Conservation (phyloP, 2,888 invertebrate species). For the Hylaea fasciaria region DNA sequence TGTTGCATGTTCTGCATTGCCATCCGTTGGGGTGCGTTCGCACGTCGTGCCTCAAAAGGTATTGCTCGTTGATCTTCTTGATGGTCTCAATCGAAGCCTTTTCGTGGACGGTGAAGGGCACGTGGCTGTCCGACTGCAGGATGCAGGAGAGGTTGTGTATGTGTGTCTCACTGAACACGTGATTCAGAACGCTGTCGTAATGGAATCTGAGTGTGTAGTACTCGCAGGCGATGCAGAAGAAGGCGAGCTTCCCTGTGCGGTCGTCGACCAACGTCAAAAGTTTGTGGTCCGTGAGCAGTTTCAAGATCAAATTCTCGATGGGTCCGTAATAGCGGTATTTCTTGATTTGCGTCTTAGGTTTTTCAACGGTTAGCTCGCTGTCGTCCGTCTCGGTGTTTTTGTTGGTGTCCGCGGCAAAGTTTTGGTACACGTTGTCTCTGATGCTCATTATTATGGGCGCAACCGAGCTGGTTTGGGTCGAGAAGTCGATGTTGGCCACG, state of each 20-base stretch:
- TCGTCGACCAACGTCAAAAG: conserved; percentile 74
- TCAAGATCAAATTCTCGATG: conserved; percentile 70
- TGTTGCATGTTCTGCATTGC: conserved; percentile 67
- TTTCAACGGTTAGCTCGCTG: conserved; percentile 66
- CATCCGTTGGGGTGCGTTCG: conserved; percentile 52
- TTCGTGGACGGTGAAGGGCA: conserved; percentile 61
- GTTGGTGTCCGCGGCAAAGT: conserved; percentile 73
- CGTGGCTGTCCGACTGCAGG: conserved; percentile 70
- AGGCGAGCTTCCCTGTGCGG: conserved; percentile 77
- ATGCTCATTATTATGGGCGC: conserved; percentile 82
- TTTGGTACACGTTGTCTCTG: conserved; percentile 79
- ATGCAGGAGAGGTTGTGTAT: conserved; percentile 74
- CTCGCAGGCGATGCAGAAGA: conserved; percentile 79
- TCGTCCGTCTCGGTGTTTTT: conserved; percentile 78
- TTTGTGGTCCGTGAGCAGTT: conserved; percentile 71
- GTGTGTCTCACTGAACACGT: conserved; percentile 77
- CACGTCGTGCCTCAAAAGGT: conserved; percentile 65
- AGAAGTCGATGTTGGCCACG: conserved; percentile 66
- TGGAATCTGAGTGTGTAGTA: conserved; percentile 78
- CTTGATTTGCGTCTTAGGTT: conserved; percentile 71
- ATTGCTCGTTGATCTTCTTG: conserved; percentile 71
- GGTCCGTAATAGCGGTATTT: conserved; percentile 79
- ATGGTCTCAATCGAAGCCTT: conserved; percentile 67
- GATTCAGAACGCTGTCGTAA: conserved; percentile 77
- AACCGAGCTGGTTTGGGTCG: conserved; percentile 70